A percentile compares a stretch with the other conserved stretches of the same genome.
phyloP scores from a whole-genome alignment of 1,140 invertebrate genomes.

The Musca vetustissima region DNA sequence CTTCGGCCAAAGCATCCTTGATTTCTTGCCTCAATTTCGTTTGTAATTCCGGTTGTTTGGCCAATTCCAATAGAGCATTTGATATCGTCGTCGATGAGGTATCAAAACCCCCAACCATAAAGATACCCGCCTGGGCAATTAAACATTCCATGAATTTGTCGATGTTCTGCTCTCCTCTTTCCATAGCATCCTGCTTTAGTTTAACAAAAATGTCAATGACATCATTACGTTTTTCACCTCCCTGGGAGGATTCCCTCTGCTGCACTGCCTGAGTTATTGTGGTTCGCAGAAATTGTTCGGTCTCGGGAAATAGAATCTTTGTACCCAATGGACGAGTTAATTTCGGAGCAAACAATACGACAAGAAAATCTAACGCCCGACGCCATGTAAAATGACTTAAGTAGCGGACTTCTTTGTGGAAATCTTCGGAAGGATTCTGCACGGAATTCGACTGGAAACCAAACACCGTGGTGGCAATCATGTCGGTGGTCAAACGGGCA shows the following conservation, averaged over 20 bases:
- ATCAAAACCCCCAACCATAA: slow-evolving; percentile 75
- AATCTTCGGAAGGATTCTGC: slow-evolving; percentile 56
- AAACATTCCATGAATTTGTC: slow-evolving; percentile 64
- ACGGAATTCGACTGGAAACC: slow-evolving; percentile 62
- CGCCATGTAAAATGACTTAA: slow-evolving; percentile 59
- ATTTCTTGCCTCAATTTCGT: slow-evolving; percentile 67
- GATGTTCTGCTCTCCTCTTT: slow-evolving; percentile 28
- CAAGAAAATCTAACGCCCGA: slow-evolving; percentile 57
- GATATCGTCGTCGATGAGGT: slow-evolving; percentile 72
- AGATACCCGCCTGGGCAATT: slow-evolving; percentile 68
- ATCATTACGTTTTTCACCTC: slow-evolving; percentile 46
- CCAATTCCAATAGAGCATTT: slow-evolving; percentile 65
- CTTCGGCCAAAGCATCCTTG: slow-evolving; percentile 55
- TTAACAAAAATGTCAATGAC: slow-evolving; percentile 56
- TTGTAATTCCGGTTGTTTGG: slow-evolving; percentile 69
- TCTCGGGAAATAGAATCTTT: slow-evolving; percentile 37
- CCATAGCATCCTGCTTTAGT: slow-evolving; percentile 39
- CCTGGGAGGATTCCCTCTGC: slow-evolving; percentile 38
- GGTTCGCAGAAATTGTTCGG: slow-evolving; percentile 41
- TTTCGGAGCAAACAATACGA: slow-evolving; percentile 56
- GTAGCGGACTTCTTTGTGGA: slow-evolving; percentile 49
- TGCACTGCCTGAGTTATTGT: slow-evolving; percentile 50
- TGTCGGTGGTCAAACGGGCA: no score
- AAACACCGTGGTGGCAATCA: slow-evolving; percentile 62
- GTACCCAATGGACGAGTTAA: slow-evolving; percentile 33